Base-by-base conservation (phyloP, 2,113 vertebrate species). In the Cephalopterus ornatus region DNA sequence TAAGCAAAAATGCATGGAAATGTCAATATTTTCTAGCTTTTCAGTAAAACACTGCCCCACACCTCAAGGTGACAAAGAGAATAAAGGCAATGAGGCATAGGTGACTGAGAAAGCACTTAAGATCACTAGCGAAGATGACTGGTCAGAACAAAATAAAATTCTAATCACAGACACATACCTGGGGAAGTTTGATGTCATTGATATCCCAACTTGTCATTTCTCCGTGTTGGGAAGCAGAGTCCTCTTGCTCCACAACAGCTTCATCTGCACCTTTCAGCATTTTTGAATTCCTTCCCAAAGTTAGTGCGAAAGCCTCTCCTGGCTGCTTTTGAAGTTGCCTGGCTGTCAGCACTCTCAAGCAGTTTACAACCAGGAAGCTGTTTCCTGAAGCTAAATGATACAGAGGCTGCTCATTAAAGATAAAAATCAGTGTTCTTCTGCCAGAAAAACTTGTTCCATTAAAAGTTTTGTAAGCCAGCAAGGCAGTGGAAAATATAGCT, bases 131-230 rank as follows among this genome's bases (percentile, higher is more conserved):
- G 28, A 49, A 85, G 61, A 59, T 5, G 14, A 63, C 35, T 30
- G 12, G 32, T 62, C 59, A 75, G 75, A 78, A 85, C 19, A 9
- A 68, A 42, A 46, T 63, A 37, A 30, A 72, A 68, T 93, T 85
- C 55, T 65, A 83, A 83, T 67, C 23, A 47, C 8, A 55, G 79
- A 46, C 65, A 95, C 91, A 0, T 98, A 98, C 98, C 98, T 98
- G 98, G 11, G 98, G 98, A 82, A 98, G 97, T 74, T 98, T 98
- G 91, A 97, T 95, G 85, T 98, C 98, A 82, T 98, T 98, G 71
- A 98, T 98, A 88, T 98, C 98, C 98, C 98, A 98, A 27, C 52
- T 98, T 23, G 47, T 58, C n/a, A 55, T 87, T 87, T 96, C 96
- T 91, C 90, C 94, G 55, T 92, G 88, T 70, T 0, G 93, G 55